A percentile compares a stretch with the other conserved stretches of the same genome.
Conservation (phyloP, 2,113 vertebrate species). For the Leiothrix lutea region DNA sequence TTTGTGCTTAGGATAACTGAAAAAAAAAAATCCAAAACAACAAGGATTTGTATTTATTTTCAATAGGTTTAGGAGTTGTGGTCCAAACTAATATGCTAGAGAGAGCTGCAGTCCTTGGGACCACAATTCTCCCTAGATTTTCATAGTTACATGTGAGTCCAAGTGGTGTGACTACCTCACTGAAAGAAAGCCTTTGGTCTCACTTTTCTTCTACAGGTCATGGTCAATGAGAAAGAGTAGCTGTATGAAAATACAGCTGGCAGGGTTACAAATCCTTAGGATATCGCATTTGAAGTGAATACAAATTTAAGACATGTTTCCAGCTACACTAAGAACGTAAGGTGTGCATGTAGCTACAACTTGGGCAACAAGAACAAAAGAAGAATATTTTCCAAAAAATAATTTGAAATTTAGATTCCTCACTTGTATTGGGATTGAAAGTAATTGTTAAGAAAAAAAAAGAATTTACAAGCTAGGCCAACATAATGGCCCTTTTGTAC, state of each 20-base stretch:
- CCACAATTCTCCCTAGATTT: not conserved
- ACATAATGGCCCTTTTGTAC: not conserved
- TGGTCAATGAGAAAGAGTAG: not conserved
- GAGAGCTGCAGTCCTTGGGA: not conserved
- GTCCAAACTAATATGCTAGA: not conserved
- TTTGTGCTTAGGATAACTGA: not conserved
- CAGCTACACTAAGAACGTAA: not conserved
- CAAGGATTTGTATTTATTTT: not conserved
- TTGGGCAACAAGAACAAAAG: not conserved
- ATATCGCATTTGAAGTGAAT: not conserved
- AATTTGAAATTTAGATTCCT: not conserved
- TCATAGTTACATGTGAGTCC: rapidly evolving
- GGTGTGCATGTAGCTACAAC: rapidly evolving
- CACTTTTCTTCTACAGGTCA: not conserved
- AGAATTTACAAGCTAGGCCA: not conserved
- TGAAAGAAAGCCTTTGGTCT: not conserved
- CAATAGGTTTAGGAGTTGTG: not conserved
- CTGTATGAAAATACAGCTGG: not conserved
- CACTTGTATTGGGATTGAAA: not conserved
- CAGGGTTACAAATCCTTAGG: not conserved
- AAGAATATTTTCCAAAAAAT: not conserved
- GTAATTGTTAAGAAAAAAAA: not conserved
- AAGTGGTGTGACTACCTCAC: not conserved
- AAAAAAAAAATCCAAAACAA: not conserved
- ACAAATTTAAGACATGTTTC: not conserved